Conservation (phyloP, 2,113 vertebrate species). For the Mungos mungo region DNA sequence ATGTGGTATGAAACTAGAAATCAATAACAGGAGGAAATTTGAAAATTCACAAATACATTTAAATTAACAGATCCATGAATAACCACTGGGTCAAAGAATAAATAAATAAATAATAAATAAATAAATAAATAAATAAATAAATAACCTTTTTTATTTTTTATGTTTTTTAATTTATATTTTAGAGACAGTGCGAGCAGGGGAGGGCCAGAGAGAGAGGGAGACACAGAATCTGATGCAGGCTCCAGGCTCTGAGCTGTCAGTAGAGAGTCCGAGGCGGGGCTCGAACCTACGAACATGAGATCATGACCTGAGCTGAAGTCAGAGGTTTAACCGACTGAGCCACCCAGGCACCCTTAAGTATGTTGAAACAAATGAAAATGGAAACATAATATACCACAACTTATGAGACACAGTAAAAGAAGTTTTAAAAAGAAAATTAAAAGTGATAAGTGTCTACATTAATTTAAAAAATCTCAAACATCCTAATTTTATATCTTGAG, state of each 20-base stretch:
- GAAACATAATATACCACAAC: not conserved
- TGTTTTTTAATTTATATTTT: too few relatives aligned
- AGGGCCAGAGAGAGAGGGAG: too few relatives aligned
- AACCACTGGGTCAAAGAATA: not conserved
- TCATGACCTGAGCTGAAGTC: too few relatives aligned
- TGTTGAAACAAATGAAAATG: not conserved
- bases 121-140: not conserved
- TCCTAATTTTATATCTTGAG: not conserved
- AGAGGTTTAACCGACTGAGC: too few relatives aligned
- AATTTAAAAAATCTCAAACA: not conserved
- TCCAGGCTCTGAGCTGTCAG: too few relatives aligned
- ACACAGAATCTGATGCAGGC: too few relatives aligned
- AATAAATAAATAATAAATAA: not conserved
- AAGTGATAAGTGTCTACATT: not conserved
- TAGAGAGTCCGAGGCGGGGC: too few relatives aligned
- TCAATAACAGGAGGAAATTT: not conserved
- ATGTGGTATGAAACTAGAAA: not conserved
- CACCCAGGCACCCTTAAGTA: too few relatives aligned
- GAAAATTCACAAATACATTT: not conserved
- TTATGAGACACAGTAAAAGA: not conserved
- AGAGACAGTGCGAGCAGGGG: too few relatives aligned
- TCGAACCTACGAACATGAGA: too few relatives aligned
- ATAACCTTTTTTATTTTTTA: not conserved
- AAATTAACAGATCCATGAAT: not conserved
- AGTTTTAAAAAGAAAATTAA: not conserved